phyloP scores from a whole-genome alignment of 2,888 invertebrate species.

The Limenitis camilla region DNA sequence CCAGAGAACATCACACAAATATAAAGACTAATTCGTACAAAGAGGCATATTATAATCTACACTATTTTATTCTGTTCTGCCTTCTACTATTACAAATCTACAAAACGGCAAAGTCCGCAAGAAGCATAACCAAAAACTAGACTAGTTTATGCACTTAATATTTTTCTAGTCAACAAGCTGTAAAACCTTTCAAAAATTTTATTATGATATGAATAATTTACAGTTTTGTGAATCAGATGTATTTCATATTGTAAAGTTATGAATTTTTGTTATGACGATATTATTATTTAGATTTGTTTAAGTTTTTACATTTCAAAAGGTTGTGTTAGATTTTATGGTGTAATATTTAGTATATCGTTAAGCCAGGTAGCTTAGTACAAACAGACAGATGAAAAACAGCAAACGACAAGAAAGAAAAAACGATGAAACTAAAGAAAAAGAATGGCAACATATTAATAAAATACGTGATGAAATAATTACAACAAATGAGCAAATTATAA shows the following conservation, averaged over 20 bases:
- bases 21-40: too few relatives aligned
- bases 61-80: too few relatives aligned
- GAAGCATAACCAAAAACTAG: background rate
- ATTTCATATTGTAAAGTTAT: background rate
- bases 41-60: too few relatives aligned
- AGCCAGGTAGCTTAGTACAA: constrained; percentile 27
- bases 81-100: too few relatives aligned
- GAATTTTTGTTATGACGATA: background rate
- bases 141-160: background rate
- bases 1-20: background rate
- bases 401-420: constrained; percentile 6
- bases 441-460: background rate
- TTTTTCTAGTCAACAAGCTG: background rate
- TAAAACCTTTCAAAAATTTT: too few relatives aligned
- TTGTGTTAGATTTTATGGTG: background rate
- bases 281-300: background rate
- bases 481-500: background rate
- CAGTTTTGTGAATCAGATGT: too few relatives aligned
- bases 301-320: background rate
- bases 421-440: constrained; percentile 1
- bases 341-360: constrained; percentile 9
- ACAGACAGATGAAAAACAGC: constrained; percentile 26
- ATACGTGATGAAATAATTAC: background rate
- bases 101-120: too few relatives aligned
- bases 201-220: too few relatives aligned